Evolutionary conservation across 2,113 vertebrate genomes (phyloP).

Genomic region (Lophius piscatorius): DNA sequence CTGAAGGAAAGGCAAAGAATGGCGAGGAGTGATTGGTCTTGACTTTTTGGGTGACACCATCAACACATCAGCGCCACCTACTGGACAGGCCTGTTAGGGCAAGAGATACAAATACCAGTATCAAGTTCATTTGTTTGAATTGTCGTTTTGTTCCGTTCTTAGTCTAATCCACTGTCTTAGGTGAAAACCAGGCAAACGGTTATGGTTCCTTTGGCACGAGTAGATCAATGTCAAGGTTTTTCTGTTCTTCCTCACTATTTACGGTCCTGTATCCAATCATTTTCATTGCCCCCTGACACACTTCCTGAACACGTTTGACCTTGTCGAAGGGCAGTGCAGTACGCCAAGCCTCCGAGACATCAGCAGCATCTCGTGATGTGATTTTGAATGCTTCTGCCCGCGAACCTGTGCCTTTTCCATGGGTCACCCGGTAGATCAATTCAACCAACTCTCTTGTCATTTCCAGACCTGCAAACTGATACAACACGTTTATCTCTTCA

Average conservation of each 20-base stretch:
- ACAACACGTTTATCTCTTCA: constrained; percentile 83
- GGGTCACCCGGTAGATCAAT: constrained; percentile 92
- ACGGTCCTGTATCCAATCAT: constrained; percentile 88
- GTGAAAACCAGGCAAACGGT: constrained; percentile 86
- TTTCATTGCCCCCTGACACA: constrained; percentile 89
- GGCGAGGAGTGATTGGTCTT: no score
- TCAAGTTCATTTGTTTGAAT: no score
- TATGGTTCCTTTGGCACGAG: constrained; percentile 80
- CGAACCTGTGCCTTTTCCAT: constrained; percentile 85
- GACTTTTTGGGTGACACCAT: no score
- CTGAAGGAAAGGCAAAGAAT: no score
- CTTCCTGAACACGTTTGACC: constrained; percentile 87
- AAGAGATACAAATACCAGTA: no score
- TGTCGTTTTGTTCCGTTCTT: constrained; percentile 17
- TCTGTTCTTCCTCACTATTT: constrained; percentile 86
- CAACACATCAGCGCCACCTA: no score
- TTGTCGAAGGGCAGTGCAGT: constrained; percentile 80
- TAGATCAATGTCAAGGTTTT: constrained; percentile 83
- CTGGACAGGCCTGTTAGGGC: no score
- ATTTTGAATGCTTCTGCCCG: constrained; percentile 88
- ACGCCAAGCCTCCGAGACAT: constrained; percentile 94
- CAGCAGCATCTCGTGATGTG: constrained; percentile 88
- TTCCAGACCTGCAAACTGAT: constrained; percentile 85
- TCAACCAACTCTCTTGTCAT: constrained; percentile 80
- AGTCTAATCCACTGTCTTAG: constrained; percentile 44